phyloP scores from a whole-genome alignment of 2,113 vertebrate species.

The Sphaerodactylus townsendi region DNA sequence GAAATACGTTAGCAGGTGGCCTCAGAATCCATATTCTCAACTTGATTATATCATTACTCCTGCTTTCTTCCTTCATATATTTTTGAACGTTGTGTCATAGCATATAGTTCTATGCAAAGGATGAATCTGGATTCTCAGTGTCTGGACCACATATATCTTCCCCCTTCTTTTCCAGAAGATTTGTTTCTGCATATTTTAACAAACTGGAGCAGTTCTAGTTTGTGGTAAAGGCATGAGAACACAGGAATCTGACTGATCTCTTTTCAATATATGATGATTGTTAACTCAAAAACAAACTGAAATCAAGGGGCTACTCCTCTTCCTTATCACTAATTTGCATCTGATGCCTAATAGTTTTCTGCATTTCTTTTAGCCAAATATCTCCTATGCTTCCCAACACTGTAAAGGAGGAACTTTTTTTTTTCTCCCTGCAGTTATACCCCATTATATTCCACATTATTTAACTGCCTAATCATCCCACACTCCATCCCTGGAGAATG shows the following conservation, averaged over 20 bases:
- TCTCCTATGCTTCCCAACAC: conserved; percentile 12
- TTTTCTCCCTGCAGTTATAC: conserved; percentile 17
- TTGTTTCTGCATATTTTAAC: conserved; percentile 1
- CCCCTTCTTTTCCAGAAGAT: neutral
- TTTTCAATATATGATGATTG: neutral
- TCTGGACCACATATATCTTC: rapidly evolving
- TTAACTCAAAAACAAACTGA: neutral
- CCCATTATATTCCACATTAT: conserved; percentile 29
- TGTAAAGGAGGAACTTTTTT: conserved; percentile 17
- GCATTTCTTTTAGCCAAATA: conserved; percentile 36
- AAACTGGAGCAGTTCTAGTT: neutral
- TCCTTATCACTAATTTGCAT: neutral
- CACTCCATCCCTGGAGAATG: conserved; percentile 4
- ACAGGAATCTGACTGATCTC: neutral
- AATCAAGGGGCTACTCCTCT: neutral
- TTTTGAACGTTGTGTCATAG: neutral
- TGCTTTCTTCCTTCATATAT: neutral
- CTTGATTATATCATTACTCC: neutral
- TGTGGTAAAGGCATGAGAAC: neutral
- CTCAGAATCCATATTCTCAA: neutral
- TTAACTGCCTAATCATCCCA: conserved; percentile 24
- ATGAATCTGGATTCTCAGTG: neutral
- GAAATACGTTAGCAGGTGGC: conserved; percentile 1
- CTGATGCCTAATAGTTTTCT: neutral
- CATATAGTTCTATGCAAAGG: neutral